phyloP scores from a whole-genome alignment of 2,797 vertebrate genomes.

The Simalia tracyae region DNA sequence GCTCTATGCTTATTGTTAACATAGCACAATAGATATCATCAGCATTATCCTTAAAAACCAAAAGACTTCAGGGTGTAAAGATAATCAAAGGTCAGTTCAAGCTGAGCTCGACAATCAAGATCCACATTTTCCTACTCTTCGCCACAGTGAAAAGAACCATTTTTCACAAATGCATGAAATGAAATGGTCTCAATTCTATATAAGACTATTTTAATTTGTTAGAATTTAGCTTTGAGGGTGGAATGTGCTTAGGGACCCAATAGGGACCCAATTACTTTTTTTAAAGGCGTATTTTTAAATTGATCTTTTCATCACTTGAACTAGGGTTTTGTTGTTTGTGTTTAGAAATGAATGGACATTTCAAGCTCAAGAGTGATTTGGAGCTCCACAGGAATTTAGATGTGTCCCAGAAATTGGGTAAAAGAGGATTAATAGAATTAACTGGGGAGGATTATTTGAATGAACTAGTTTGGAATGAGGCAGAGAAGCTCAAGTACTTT shows the following conservation, averaged over 20 bases:
- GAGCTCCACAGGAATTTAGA: not conserved
- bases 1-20: not conserved
- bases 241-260: not conserved
- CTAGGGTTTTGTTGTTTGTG: not conserved
- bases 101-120: constrained; percentile 48
- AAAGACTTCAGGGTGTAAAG: constrained; percentile 44
- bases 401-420: not conserved
- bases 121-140: constrained; percentile 51
- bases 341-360: not conserved
- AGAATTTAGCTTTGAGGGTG: not conserved
- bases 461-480: not conserved
- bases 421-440: not conserved
- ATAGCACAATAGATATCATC: constrained; percentile 24
- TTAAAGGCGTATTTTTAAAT: not conserved
- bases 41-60: constrained; percentile 39
- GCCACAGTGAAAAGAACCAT: not conserved
- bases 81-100: constrained; percentile 47
- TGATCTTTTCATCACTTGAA: not conserved
- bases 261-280: not conserved
- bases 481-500: not conserved
- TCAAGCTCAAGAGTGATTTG: not conserved
- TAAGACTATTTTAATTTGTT: not conserved
- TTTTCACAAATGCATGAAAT: not conserved
- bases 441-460: not conserved
- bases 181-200: constrained; percentile 1